Evolutionary conservation across 2,797 vertebrate genomes (phyloP).

Genomic region (Chiloscyllium punctatum): DNA sequence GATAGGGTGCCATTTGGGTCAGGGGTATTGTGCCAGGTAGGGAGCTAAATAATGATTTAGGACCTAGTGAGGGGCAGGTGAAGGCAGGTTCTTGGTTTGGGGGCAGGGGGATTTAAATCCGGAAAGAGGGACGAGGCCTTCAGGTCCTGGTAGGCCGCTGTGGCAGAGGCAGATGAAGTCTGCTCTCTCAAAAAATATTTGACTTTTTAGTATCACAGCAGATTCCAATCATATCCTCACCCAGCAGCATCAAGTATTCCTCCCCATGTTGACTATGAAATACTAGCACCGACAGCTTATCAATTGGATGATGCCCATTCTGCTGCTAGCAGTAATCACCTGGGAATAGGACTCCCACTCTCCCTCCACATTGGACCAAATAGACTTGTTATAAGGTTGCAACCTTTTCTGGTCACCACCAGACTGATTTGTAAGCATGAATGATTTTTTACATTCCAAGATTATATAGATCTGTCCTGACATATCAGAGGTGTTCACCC

Average conservation of each 20-base stretch:
- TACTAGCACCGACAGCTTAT: neutral
- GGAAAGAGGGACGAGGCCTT: no score
- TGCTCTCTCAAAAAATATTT: neutral
- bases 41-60: no score
- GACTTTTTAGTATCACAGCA: neutral
- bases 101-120: no score
- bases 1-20: no score
- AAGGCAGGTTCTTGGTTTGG: no score
- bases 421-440: neutral
- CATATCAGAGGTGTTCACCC: neutral
- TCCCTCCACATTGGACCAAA: neutral
- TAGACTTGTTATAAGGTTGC: neutral
- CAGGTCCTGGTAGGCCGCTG: no score
- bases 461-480: neutral
- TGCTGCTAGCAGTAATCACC: neutral
- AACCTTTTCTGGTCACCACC: neutral
- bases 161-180: no score
- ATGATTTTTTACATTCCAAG: neutral
- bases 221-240: neutral
- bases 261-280: neutral
- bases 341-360: neutral
- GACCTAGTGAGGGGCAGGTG: no score
- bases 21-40: no score
- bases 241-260: neutral
- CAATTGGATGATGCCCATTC: neutral